These are phyloP conservation scores for Odontomyia ornata DNA, from an alignment of 2,888 invertebrate species.

Conservation along the genomic window DNA sequence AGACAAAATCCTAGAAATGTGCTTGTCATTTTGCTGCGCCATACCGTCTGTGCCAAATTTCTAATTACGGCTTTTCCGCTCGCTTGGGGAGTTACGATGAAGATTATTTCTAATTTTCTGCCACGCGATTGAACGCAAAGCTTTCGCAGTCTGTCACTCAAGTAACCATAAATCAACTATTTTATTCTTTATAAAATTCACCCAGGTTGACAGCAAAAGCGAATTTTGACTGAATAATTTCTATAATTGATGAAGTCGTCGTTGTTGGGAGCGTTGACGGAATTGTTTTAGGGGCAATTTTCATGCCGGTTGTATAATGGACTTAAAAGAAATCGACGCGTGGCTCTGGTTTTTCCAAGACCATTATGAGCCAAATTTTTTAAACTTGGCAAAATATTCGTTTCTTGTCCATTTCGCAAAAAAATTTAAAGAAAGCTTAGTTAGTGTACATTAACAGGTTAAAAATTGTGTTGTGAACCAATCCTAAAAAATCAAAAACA, in stretches of 20 bases:
- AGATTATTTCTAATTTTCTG: background rate
- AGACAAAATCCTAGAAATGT: background rate
- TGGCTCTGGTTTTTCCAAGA: no score
- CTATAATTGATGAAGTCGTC: background rate
- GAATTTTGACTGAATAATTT: slow-evolving; percentile 2
- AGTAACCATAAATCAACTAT: slow-evolving; percentile 1
- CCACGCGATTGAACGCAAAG: background rate
- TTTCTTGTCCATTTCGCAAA: no score
- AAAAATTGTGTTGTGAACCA: no score
- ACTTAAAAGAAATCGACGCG: no score
- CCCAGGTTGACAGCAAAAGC: background rate
- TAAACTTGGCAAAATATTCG: no score
- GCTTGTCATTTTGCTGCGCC: background rate
- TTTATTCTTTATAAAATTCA: background rate
- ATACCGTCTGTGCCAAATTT: background rate
- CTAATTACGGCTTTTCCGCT: slow-evolving; percentile 7
- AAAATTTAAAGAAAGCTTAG: no score
- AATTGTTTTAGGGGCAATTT: background rate
- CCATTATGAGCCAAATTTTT: no score
- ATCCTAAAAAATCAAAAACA: no score
- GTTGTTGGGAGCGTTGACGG: background rate
- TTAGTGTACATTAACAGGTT: no score
- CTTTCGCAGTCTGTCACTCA: background rate
- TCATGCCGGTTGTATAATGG: no score
- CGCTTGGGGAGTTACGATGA: background rate